These are phyloP conservation scores for Aphidius gifuensis DNA, from an alignment of 1,140 invertebrate genomes.

Conservation along the genomic window DNA sequence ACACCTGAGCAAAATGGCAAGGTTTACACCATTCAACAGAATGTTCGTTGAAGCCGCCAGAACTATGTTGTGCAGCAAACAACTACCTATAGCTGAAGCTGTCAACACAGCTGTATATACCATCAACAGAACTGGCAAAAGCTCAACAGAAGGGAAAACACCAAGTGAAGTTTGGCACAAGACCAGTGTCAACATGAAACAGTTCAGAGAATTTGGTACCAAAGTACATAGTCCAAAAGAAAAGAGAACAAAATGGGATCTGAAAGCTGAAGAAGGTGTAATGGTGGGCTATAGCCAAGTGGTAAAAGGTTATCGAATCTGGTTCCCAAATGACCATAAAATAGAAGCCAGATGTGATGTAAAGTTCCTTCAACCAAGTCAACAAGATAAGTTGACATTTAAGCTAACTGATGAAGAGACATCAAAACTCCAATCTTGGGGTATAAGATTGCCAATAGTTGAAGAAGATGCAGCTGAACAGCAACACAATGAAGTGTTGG, in stretches of 20 bases:
- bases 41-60: conserved; percentile 44
- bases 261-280: conserved; percentile 31
- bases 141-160: not conserved
- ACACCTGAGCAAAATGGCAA: conserved; percentile 46
- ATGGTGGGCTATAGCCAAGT: conserved; percentile 33
- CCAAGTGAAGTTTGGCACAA: not conserved
- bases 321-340: conserved; percentile 22
- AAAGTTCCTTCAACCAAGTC: not conserved
- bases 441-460: no score
- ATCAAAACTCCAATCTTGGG: no score
- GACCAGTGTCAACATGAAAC: no score
- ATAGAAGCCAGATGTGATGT: conserved; percentile 31
- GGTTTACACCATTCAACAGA: conserved; percentile 34
- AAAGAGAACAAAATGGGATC: conserved; percentile 31
- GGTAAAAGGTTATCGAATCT: conserved; percentile 33
- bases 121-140: conserved; percentile 7
- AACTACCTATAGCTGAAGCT: conserved; percentile 48
- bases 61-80: conserved; percentile 37
- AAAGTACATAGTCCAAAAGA: conserved; percentile 27
- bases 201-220: no score
- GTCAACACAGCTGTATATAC: conserved; percentile 41
- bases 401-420: not conserved
- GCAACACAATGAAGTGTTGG: not conserved
- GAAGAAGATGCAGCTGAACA: no score
- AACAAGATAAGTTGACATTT: not conserved